Evolutionary conservation across 2,113 vertebrate genomes (phyloP).

Genomic region (mouse (Mus musculus)): DNA sequence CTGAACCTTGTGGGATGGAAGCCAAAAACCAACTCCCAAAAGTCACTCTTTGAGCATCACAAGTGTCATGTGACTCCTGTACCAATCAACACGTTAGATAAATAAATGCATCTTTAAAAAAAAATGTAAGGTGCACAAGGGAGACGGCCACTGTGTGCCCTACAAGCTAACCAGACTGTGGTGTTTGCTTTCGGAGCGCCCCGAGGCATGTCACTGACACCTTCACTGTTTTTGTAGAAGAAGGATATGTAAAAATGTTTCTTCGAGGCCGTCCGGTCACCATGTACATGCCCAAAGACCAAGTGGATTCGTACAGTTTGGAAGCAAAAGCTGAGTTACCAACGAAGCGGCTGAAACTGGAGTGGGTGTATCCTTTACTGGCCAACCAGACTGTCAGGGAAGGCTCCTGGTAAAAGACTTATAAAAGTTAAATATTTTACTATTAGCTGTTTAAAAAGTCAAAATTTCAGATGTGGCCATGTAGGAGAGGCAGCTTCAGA

Average conservation of each 20-base stretch:
- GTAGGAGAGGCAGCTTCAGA: background rate
- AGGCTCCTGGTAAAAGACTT: background rate
- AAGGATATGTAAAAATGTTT: conserved; percentile 99
- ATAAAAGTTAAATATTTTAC: background rate
- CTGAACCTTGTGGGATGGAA: background rate
- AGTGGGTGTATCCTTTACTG: conserved; percentile 99
- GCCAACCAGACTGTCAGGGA: background rate
- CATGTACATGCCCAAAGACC: conserved; percentile 98
- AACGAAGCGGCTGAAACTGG: conserved; percentile 95
- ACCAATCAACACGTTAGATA: background rate
- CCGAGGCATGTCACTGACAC: conserved; percentile 59
- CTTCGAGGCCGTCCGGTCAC: conserved; percentile 97
- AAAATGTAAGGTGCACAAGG: background rate
- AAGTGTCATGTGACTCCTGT: background rate
- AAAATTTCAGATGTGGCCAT: background rate
- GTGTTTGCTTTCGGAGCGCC: background rate
- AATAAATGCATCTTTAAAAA: background rate
- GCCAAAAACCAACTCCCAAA: background rate
- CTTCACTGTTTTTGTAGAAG: conserved; percentile 92
- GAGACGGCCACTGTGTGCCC: background rate
- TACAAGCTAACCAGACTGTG: background rate
- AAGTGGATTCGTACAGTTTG: conserved; percentile 95
- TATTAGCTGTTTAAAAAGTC: background rate
- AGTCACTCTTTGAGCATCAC: background rate
- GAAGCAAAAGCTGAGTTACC: conserved; percentile 95